Evolutionary conservation across 2,888 invertebrate genomes (phyloP), one percentile per base, ranked within the genome.

Genomic region (Xanthostigma xanthostigma): DNA sequence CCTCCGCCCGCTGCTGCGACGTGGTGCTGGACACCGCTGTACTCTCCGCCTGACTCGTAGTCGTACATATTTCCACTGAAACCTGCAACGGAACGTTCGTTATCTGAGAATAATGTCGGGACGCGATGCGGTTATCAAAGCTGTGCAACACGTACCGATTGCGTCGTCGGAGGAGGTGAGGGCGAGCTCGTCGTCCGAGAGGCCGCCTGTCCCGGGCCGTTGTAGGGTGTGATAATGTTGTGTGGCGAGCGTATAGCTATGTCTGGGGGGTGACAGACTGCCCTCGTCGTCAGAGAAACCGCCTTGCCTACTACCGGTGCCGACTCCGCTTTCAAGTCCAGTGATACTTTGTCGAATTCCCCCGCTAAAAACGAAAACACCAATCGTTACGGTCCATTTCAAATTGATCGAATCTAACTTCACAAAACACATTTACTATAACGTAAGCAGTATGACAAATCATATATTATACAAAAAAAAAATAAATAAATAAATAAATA

Each of bases 281-380:
- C 84, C 79, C 75, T 84, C 84, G 81, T 86, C 86, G 81, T 86
- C 87, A 82, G 85, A 83, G 86, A 87, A 84, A 76, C 86, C 81
- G 81, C 81, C 77, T 70, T 77, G 74, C 64, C 71, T 66, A 59
- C 65, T 61, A 55, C 66, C 66, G 65, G 65, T 52, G 66, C 68
- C 69, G 67, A 67, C 55, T 65, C 67, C 68, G 67, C 74, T 66
- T 73, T 73, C 72, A 73, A 73, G 57, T 70, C 73, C 73, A 72
- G 69, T 64, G 74, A 74, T 62, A 71, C 73, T 69, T 36, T 43
- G 42, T 42, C 48, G 42, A 48, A 27, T 17, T 48, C 48, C 48
- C 43, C 48, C 48, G 48, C 48, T 55, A 55, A 52, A 56, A 54
- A 50, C 53, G 43, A 51, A 27, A 27, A 27, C 27, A 27, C 3